Evolutionary conservation across 2,113 vertebrate species (phyloP), one percentile per base, ranked within the genome.

Genomic region (Nyctibius bracteatus): DNA sequence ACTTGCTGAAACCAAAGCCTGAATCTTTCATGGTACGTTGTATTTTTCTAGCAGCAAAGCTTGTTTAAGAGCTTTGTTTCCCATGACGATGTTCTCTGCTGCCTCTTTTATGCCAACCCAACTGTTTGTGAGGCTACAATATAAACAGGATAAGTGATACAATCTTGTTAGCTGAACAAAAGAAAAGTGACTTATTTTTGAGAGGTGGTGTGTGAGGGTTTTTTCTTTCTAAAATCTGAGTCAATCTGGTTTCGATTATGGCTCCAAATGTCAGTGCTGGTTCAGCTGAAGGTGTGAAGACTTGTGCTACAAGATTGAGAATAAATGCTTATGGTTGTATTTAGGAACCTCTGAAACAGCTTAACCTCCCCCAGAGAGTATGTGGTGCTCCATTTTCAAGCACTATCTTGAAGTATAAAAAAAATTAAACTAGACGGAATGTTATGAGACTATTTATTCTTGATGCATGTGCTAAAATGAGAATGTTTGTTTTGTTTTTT

Each of bases 21-120:
- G 12, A 58, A 43, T 57, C 24, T 82, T 85, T 41, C 2, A 1
- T 57, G 58, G 44, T 86, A 20, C 19, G 2, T 19, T 0, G 0
- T 73, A 35, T 62, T 82, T 89, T 93, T 82, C 33, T 30, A 90
- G 41, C 46, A 73, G 49, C 37, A 86, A 43, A 62, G 35, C 39
- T 54, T 67, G 22, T 43, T 74, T 63, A 51, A 67, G 58, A 67
- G 44, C 39, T 89, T 67, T 44, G 44, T 90, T 94, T 93, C 71
- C 55, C 35, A 15, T 47, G 39, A 71, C 85, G 39, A 23, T 81
- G 59, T 83, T 77, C 57, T 77, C 59, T 66, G 62, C 74, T 72
- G 58, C 74, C 54, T 90, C 24, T 2, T 46, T 94, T 77, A 43
- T 54, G 67, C 25, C 1, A 0, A 1, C 70, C 41, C 58, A 41